A percentile compares a stretch with the other conserved stretches of the same genome.
Conservation (phyloP, 2,888 invertebrate species). For the Polyommatus icarus region DNA sequence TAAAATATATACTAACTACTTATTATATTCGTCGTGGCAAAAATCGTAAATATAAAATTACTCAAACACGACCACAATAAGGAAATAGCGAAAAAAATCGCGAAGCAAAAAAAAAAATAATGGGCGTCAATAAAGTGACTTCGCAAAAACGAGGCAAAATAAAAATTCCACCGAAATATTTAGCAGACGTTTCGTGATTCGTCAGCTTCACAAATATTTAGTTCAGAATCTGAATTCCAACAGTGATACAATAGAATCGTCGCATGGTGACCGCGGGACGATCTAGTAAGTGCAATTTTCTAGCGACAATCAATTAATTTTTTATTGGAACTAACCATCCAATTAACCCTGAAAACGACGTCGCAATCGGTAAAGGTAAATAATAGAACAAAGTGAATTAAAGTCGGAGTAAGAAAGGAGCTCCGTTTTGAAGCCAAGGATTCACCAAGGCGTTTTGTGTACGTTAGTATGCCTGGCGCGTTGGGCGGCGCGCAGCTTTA, state of each 20-base stretch:
- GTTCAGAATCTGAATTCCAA: not conserved
- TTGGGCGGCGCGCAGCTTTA: constrained; percentile 62
- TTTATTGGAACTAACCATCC: not conserved
- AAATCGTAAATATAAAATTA: not conserved
- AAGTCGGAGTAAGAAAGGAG: constrained; percentile 76
- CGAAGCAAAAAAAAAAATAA: not conserved
- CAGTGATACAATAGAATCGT: not conserved
- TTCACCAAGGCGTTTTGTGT: constrained; percentile 74
- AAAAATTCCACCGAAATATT: not conserved
- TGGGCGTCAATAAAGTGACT: not conserved
- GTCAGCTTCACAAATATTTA: not conserved
- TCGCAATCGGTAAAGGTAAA: constrained; percentile 37
- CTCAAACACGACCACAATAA: not conserved
- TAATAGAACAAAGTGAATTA: constrained; percentile 50
- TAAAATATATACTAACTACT: not conserved
- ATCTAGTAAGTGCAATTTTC: constrained; percentile 18
- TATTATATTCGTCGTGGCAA: not conserved
- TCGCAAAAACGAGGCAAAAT: not conserved
- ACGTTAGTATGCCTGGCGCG: constrained; percentile 76
- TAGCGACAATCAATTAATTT: not conserved
- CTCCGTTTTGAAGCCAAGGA: constrained; percentile 80
- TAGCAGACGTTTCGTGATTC: not conserved
- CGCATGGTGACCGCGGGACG: not conserved
- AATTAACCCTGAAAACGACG: constrained; percentile 23
- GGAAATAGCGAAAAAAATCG: not conserved